These are phyloP conservation scores for Bombycilla garrulus DNA, from an alignment of 2,113 vertebrate genomes.

Conservation along the genomic window DNA sequence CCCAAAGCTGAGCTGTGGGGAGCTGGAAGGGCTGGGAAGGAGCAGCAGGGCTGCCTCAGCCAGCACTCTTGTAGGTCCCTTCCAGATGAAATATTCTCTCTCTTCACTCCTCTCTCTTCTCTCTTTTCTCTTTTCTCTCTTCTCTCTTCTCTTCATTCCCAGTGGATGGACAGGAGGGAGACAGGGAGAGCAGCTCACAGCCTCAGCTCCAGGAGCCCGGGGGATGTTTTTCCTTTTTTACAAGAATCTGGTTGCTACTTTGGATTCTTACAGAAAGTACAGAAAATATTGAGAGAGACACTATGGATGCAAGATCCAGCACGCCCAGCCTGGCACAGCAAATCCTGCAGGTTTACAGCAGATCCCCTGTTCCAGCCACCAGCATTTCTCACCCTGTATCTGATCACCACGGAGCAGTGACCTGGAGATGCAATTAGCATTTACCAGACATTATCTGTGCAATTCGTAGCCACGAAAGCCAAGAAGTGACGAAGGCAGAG, in stretches of 20 bases:
- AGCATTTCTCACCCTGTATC: neutral
- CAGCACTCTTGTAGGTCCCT: neutral
- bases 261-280: neutral
- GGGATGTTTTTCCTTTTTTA: neutral
- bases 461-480: neutral
- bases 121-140: no score
- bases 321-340: neutral
- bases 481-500: neutral
- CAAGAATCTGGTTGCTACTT: neutral
- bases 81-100: neutral
- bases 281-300: fast-evolving
- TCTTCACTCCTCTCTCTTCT: no score
- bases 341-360: neutral
- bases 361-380: neutral
- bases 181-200: neutral
- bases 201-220: neutral
- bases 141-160: neutral
- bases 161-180: neutral
- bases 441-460: neutral
- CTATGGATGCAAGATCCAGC: fast-evolving
- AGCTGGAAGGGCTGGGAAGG: neutral
- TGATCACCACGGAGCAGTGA: neutral
- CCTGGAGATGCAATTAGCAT: neutral
- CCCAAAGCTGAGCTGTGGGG: neutral
- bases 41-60: neutral